A percentile compares a stretch with the other conserved stretches of the same genome.
phyloP scores from a whole-genome alignment of 1,140 invertebrate species.

The Drosophila funebris region DNA sequence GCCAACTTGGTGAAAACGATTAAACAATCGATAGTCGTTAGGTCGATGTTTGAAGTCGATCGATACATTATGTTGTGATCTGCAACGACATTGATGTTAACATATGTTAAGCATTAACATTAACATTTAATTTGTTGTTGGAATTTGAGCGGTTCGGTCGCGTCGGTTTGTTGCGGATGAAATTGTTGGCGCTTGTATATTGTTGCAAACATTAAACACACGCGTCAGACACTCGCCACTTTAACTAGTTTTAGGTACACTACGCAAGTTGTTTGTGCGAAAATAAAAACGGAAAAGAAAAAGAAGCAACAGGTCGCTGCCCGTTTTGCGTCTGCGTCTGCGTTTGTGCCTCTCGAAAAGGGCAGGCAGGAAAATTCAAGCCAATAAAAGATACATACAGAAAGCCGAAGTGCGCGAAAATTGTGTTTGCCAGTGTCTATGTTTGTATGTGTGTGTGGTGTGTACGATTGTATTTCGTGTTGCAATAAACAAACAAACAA shows the following conservation, averaged over 20 bases:
- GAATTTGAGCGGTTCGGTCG: conserved; percentile 44
- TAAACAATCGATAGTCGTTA: neutral
- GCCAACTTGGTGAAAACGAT: no score
- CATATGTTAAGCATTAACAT: conserved; percentile 34
- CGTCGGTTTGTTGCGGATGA: conserved; percentile 29
- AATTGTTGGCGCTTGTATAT: conserved; percentile 20
- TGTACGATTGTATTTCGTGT: conserved; percentile 24
- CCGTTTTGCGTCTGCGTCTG: conserved; percentile 20
- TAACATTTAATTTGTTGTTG: conserved; percentile 41
- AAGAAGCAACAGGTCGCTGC: conserved; percentile 35
- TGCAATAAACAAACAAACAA: conserved; percentile 63
- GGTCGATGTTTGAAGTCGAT: neutral
- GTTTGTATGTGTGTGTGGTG: conserved; percentile 31
- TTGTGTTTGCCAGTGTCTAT: conserved; percentile 35
- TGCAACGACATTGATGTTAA: conserved; percentile 1
- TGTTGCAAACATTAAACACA: conserved; percentile 31
- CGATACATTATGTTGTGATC: conserved; percentile 12
- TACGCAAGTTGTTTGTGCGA: conserved; percentile 13
- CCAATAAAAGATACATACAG: conserved; percentile 80
- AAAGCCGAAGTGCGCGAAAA: conserved; percentile 70
- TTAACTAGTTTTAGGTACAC: conserved; percentile 21
- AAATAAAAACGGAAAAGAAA: conserved; percentile 3
- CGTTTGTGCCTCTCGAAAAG: conserved; percentile 54
- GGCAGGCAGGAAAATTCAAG: conserved; percentile 70
- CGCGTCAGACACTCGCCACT: conserved; percentile 1